These are phyloP conservation scores for Regulus satrapa DNA, from an alignment of 2,113 vertebrate genomes.

Conservation along the genomic window DNA sequence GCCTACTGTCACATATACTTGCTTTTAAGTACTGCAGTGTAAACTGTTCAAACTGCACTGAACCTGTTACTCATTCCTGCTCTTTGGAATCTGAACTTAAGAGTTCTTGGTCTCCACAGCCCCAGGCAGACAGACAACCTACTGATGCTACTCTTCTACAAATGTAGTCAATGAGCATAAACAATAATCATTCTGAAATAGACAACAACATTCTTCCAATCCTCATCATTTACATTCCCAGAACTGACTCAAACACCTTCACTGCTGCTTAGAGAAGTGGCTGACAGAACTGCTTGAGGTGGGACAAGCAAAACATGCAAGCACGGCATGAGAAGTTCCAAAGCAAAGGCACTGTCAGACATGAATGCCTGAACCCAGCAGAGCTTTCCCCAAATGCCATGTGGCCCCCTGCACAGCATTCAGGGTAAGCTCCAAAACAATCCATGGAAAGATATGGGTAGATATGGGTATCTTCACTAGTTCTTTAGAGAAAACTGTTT, in stretches of 20 bases:
- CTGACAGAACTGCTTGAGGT: neutral
- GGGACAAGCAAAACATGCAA: neutral
- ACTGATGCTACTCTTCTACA: neutral
- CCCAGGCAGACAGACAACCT: neutral
- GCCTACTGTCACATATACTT: neutral
- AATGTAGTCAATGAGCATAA: neutral
- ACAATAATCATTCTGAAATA: neutral
- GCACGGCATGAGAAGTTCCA: neutral
- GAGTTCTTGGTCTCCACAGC: neutral
- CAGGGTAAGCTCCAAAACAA: neutral
- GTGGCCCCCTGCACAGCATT: neutral
- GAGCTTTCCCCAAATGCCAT: accelerated
- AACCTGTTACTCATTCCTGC: neutral
- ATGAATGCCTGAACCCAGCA: neutral
- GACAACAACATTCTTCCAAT: neutral
- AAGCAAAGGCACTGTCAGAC: neutral
- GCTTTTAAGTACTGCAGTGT: neutral
- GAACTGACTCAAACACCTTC: neutral
- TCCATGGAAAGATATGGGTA: neutral
- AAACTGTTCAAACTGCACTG: neutral
- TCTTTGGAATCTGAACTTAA: neutral
- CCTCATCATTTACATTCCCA: neutral
- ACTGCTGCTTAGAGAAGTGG: neutral
- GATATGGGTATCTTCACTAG: neutral
- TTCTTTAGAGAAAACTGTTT: neutral